These are phyloP conservation scores for Apogon talboti DNA, from an alignment of 2,797 vertebrate species.

Conservation along the genomic window DNA sequence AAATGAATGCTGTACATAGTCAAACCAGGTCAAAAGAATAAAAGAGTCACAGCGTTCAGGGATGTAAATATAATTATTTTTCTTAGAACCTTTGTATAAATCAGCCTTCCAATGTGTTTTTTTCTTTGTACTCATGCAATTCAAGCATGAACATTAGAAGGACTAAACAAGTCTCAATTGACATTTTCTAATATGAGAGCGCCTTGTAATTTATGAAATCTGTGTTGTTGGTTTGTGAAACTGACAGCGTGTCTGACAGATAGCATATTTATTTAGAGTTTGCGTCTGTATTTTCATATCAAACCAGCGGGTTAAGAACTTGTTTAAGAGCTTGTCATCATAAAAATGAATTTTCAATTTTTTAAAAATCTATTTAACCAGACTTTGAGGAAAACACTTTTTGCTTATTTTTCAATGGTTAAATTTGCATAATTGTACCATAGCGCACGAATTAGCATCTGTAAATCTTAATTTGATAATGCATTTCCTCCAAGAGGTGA, in stretches of 20 bases:
- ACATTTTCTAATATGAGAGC: background rate
- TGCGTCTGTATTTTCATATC: slow-evolving; percentile 36
- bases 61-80: too few relatives aligned
- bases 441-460: slow-evolving; percentile 84
- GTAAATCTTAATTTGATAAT: slow-evolving; percentile 86
- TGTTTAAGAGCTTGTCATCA: slow-evolving; percentile 57
- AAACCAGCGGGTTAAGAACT: slow-evolving; percentile 53
- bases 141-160: slow-evolving; percentile 4
- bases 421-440: slow-evolving; percentile 82
- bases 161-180: background rate
- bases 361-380: slow-evolving; percentile 56
- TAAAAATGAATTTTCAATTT: slow-evolving; percentile 72
- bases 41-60: too few relatives aligned
- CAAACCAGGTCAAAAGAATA: too few relatives aligned
- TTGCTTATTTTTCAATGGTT: slow-evolving; percentile 65
- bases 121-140: slow-evolving; percentile 5
- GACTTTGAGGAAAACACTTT: slow-evolving; percentile 68
- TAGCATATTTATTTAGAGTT: slow-evolving; percentile 22
- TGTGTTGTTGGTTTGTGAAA: slow-evolving; percentile 4
- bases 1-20: too few relatives aligned
- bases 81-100: too few relatives aligned
- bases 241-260: slow-evolving; percentile 18
- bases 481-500: slow-evolving; percentile 76
- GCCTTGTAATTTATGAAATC: background rate
- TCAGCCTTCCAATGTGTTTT: background rate